Conservation (phyloP, 2,888 invertebrate species). For the Ectropis crepuscularia region DNA sequence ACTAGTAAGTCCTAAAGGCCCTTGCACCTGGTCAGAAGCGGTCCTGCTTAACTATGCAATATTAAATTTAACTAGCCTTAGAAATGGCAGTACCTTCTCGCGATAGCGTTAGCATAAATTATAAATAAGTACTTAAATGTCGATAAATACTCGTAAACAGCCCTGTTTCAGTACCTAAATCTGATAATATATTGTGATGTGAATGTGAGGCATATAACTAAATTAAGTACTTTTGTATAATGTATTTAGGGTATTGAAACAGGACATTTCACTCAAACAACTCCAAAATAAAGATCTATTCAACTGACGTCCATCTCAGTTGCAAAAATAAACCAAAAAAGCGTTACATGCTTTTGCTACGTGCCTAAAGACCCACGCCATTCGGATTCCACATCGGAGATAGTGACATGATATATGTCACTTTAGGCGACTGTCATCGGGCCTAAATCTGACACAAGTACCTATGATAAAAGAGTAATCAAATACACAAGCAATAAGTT, state of each 20-base stretch:
- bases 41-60: not conserved
- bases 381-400: not conserved
- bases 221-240: slow-evolving; percentile 26
- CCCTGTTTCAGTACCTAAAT: slow-evolving; percentile 24
- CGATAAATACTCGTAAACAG: slow-evolving; percentile 6
- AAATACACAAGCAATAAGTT: slow-evolving; percentile 21
- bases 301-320: not conserved
- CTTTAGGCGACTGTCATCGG: not conserved
- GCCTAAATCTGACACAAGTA: not conserved
- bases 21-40: too few species aligned
- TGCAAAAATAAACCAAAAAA: too few species aligned
- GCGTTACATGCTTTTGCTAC: not conserved
- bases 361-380: not conserved
- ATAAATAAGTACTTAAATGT: not conserved
- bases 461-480: not conserved
- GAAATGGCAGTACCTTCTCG: slow-evolving; percentile 16
- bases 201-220: slow-evolving; percentile 15
- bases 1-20: too few species aligned
- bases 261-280: not conserved
- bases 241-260: slow-evolving; percentile 25
- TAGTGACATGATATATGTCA: not conserved
- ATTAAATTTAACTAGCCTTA: slow-evolving; percentile 1
- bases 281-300: not conserved
- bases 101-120: not conserved
- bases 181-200: slow-evolving; percentile 11